These are phyloP conservation scores for Creontiades dilutus DNA, from an alignment of 2,888 invertebrate genomes.

Conservation along the genomic window DNA sequence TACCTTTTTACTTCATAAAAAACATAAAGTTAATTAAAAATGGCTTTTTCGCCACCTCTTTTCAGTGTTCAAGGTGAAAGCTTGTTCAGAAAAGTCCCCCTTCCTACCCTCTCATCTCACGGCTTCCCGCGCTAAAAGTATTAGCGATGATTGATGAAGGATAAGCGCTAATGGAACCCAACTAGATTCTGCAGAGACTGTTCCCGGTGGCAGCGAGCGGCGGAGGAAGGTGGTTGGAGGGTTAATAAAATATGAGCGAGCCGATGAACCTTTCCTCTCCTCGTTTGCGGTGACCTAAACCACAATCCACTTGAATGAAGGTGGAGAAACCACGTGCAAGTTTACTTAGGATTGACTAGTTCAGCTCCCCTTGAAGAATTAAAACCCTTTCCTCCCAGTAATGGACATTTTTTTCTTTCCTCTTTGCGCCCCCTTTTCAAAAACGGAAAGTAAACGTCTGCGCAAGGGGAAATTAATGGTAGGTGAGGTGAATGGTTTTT, in stretches of 20 bases:
- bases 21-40: slow-evolving; percentile 18
- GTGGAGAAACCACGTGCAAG: not conserved
- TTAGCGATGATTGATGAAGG: slow-evolving; percentile 35
- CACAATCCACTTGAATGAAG: not conserved
- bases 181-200: not conserved
- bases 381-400: not conserved
- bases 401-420: slow-evolving; percentile 1
- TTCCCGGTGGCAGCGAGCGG: not conserved
- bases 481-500: not conserved
- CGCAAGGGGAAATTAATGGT: not conserved
- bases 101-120: not conserved
- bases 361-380: not conserved
- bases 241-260: slow-evolving; percentile 16
- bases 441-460: not conserved
- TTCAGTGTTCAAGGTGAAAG: slow-evolving; percentile 3
- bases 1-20: not conserved
- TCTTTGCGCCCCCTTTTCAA: not conserved
- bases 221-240: not conserved
- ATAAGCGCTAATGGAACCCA: slow-evolving; percentile 31
- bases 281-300: not conserved
- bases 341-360: not conserved
- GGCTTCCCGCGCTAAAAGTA: not conserved
- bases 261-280: not conserved
- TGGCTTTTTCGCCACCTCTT: not conserved
- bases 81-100: slow-evolving; percentile 1